A percentile compares a stretch with the other conserved stretches of the same genome.
phyloP scores from a whole-genome alignment of 2,113 vertebrate species.

The Esox niger region DNA sequence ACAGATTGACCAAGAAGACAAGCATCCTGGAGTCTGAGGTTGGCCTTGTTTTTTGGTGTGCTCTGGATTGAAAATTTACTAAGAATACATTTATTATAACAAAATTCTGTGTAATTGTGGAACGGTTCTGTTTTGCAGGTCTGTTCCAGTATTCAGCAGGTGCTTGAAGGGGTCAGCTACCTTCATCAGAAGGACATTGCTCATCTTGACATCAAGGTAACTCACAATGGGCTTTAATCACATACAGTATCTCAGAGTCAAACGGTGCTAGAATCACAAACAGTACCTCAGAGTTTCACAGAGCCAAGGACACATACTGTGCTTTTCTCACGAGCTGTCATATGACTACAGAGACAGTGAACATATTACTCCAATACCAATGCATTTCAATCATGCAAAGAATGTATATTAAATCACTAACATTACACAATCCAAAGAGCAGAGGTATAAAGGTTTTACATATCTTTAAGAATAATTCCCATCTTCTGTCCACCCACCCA shows the following conservation, averaged over 20 bases:
- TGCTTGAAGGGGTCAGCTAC: conserved; percentile 87
- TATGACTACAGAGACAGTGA: too few species aligned
- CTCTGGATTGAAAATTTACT: too few species aligned
- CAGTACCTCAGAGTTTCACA: background rate
- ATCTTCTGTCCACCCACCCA: conserved; percentile 35
- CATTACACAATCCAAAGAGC: too few species aligned
- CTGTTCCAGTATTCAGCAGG: conserved; percentile 80
- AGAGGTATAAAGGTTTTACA: background rate
- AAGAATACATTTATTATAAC: background rate
- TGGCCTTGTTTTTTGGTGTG: conserved; percentile 4
- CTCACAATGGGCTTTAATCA: background rate
- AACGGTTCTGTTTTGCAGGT: conserved; percentile 72
- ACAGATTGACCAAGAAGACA: conserved; percentile 83
- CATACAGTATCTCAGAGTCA: background rate
- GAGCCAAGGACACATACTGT: background rate
- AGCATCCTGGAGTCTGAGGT: conserved; percentile 85
- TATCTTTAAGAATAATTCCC: background rate
- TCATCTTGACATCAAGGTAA: conserved; percentile 91
- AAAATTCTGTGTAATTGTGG: background rate
- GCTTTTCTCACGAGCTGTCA: background rate
- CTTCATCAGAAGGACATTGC: conserved; percentile 84
- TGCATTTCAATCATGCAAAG: too few species aligned
- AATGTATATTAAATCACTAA: too few species aligned
- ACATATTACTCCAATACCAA: too few species aligned
- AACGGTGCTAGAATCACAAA: background rate